Percentiles rank a stretch among this genome's conserved stretches.
Conservation (phyloP, 2,113 vertebrate species). For the Phylloscopus whistleri region DNA sequence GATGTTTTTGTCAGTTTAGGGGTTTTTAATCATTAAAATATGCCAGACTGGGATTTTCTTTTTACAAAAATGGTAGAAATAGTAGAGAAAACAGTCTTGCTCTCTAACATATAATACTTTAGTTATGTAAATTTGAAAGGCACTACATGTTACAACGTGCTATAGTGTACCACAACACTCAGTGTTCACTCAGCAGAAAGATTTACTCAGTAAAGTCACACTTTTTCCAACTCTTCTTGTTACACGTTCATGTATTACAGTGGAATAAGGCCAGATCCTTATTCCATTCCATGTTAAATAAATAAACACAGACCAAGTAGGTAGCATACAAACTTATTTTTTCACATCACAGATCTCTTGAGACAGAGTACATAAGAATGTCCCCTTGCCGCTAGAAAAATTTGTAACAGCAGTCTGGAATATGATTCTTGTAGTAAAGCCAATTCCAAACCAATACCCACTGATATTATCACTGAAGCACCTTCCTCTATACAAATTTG, state of each 20-base stretch:
- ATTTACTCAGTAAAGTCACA: background rate
- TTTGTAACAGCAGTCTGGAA: background rate
- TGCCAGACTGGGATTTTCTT: rapidly evolving
- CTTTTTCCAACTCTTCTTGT: background rate
- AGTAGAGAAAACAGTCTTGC: background rate
- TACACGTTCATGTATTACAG: background rate
- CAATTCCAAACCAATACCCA: background rate
- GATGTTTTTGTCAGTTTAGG: background rate
- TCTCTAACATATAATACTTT: background rate
- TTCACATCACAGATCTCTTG: background rate
- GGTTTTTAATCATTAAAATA: background rate
- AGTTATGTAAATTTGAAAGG: background rate
- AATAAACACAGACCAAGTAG: background rate
- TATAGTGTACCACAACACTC: background rate
- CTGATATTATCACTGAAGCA: background rate
- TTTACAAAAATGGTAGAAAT: background rate
- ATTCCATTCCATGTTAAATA: background rate
- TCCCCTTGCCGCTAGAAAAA: background rate
- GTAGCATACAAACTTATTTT: background rate
- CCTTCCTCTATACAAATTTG: background rate
- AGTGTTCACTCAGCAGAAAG: background rate
- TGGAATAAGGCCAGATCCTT: background rate
- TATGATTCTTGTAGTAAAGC: background rate
- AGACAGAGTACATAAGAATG: rapidly evolving
- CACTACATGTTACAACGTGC: background rate